Evolutionary conservation across 2,797 vertebrate genomes (phyloP).

Genomic region (Phalanger gymnotis): DNA sequence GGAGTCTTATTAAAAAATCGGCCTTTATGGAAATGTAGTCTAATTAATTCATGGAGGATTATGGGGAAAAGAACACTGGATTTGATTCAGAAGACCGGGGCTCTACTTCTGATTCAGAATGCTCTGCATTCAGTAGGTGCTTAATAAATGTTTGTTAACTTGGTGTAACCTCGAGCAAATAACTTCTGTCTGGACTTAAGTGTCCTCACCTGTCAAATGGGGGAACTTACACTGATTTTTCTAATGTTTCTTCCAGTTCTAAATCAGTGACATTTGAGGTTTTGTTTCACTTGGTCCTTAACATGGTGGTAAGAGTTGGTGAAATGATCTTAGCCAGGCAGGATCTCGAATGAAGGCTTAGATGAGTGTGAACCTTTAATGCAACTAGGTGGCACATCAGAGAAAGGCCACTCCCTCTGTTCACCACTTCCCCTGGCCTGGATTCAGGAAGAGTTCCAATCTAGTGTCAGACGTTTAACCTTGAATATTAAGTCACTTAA

Average conservation of each 20-base stretch:
- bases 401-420: neutral
- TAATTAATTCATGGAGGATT: neutral
- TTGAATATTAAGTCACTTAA: neutral
- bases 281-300: neutral
- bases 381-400: neutral
- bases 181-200: conserved; percentile 22
- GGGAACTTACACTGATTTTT: neutral
- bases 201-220: conserved; percentile 51
- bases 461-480: neutral
- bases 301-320: neutral
- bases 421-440: neutral
- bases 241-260: neutral
- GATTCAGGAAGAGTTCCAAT: neutral
- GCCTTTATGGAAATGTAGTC: conserved; percentile 25
- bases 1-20: conserved; percentile 18
- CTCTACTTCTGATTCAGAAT: neutral
- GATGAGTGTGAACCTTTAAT: neutral
- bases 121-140: neutral
- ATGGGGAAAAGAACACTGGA: neutral
- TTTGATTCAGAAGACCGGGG: neutral
- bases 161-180: neutral
- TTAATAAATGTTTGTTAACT: neutral
- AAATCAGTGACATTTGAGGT: neutral
- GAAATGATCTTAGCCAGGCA: neutral
- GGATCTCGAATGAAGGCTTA: neutral